Conservation (phyloP, 2,888 invertebrate species). For the Amblyjoppa proteus region DNA sequence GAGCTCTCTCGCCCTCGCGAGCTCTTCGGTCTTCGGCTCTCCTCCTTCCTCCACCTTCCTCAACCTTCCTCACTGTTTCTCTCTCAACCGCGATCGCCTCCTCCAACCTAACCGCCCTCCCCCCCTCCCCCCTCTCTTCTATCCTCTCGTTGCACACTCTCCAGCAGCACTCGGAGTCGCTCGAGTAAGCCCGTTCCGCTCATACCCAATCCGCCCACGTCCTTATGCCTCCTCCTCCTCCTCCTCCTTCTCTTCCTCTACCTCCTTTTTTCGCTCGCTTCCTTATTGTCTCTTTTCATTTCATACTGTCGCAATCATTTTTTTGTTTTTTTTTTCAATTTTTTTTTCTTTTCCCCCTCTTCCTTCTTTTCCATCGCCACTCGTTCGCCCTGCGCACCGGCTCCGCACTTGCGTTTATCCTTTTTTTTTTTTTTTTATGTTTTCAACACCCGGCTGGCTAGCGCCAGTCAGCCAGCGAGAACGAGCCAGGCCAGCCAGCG, state of each 20-base stretch:
- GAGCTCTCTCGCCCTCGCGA: constrained; percentile 42
- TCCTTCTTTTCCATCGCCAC: neutral
- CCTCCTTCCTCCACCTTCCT: constrained; percentile 49
- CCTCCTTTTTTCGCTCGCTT: constrained; percentile 62
- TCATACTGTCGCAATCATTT: constrained; percentile 47
- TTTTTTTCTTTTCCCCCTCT: constrained; percentile 21
- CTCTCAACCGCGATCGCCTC: constrained; percentile 69
- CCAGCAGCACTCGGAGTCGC: constrained; percentile 57
- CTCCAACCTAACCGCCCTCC: constrained; percentile 56
- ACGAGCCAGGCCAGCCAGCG: constrained; percentile 12
- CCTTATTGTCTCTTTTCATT: constrained; percentile 40
- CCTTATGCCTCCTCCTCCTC: constrained; percentile 70
- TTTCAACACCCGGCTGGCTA: constrained; percentile 71
- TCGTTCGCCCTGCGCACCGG: neutral
- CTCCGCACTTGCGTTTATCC: constrained; percentile 22
- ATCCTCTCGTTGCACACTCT: constrained; percentile 42
- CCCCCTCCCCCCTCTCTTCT: constrained; percentile 64
- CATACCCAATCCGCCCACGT: constrained; percentile 68
- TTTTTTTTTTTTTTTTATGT: constrained; percentile 34
- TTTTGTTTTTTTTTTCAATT: constrained; percentile 32
- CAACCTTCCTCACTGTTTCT: constrained; percentile 67
- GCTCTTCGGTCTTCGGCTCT: constrained; percentile 35
- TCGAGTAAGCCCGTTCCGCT: constrained; percentile 69
- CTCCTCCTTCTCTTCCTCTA: constrained; percentile 61
- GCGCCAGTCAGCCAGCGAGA: constrained; percentile 68